Conservation (phyloP, 2,113 vertebrate species). For the Platysteira castanea region DNA sequence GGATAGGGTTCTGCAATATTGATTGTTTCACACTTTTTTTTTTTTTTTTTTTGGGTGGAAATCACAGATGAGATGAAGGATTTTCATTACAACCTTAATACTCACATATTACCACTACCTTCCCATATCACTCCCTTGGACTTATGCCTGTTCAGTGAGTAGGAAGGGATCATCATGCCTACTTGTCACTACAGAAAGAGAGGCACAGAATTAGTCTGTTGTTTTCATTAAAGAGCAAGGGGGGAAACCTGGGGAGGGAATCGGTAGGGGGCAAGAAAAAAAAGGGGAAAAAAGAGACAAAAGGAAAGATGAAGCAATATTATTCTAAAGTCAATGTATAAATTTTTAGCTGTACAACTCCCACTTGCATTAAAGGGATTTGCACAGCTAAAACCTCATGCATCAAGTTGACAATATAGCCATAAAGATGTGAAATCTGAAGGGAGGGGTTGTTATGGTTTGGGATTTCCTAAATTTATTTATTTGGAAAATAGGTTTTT, state of each 20-base stretch:
- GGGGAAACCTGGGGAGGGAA: background rate
- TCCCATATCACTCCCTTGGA: background rate
- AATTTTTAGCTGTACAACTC: conserved; percentile 37
- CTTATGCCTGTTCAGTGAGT: background rate
- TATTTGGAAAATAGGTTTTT: conserved; percentile 49
- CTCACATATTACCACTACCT: background rate
- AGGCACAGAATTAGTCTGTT: background rate
- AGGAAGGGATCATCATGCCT: background rate
- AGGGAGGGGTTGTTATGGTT: background rate
- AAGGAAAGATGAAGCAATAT: conserved; percentile 2
- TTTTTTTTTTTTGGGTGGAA: background rate
- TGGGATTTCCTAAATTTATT: conserved; percentile 33
- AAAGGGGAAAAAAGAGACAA: background rate
- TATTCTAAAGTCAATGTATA: conserved; percentile 50
- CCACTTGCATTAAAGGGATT: conserved; percentile 60
- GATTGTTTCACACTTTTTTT: background rate
- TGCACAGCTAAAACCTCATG: conserved; percentile 38
- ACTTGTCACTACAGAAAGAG: background rate
- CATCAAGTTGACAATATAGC: conserved; percentile 52
- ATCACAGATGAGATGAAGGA: background rate
- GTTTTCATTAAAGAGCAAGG: background rate
- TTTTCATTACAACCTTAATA: background rate
- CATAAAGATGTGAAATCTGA: conserved; percentile 34
- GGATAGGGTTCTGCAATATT: background rate
- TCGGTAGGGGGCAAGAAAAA: background rate